phyloP scores from a whole-genome alignment of 35 echinoderm and acorn worm species.

The Stichopus chloronotus region DNA sequence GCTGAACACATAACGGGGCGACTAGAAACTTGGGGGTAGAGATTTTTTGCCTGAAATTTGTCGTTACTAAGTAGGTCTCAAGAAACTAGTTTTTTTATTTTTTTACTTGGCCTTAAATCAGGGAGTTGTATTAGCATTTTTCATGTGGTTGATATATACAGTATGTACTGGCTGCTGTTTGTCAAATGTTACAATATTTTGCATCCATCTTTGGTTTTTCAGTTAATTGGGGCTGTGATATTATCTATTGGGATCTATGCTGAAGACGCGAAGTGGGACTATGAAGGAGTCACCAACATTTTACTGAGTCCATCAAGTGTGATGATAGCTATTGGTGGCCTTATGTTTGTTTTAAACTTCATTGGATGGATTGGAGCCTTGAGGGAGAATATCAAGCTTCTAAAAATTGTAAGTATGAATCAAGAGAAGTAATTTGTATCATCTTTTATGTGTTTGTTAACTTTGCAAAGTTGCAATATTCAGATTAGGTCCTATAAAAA shows the following conservation, averaged over 20 bases:
- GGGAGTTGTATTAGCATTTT: no score
- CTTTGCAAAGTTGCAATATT: background rate
- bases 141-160: no score
- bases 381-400: slow-evolving; percentile 78
- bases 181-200: no score
- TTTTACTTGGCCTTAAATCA: no score
- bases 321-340: slow-evolving; percentile 81
- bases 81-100: no score
- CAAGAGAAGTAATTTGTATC: background rate
- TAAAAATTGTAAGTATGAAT: slow-evolving; percentile 91
- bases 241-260: slow-evolving; percentile 92
- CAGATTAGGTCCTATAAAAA: no score
- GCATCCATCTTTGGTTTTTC: background rate
- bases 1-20: no score
- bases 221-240: slow-evolving; percentile 80
- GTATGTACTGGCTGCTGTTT: no score
- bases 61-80: no score
- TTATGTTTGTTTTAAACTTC: slow-evolving; percentile 89
- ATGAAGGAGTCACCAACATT: slow-evolving; percentile 78
- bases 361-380: slow-evolving; percentile 90
- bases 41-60: no score
- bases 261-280: slow-evolving; percentile 85
- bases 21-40: no score
- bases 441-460: background rate
- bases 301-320: slow-evolving; percentile 77